Evolutionary conservation across 2,888 invertebrate species (phyloP).

Genomic region (Leptothorax acervorum): DNA sequence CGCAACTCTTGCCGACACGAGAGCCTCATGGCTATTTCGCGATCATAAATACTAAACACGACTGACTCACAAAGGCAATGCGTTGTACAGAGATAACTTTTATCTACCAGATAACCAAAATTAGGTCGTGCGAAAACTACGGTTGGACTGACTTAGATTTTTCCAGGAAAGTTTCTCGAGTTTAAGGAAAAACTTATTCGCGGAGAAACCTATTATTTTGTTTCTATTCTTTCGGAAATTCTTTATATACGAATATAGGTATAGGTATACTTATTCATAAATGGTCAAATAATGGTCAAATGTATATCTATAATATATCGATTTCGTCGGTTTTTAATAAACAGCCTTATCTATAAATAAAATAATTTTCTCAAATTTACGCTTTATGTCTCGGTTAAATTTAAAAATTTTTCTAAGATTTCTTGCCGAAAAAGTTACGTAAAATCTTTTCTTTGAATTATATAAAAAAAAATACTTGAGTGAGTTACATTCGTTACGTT

Average conservation of each 20-base stretch:
- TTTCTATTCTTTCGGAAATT: neutral
- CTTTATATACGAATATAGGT: neutral
- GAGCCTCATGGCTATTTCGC: conserved; percentile 53
- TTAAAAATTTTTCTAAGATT: neutral
- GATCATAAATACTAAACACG: conserved; percentile 67
- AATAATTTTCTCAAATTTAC: neutral
- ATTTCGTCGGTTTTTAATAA: neutral
- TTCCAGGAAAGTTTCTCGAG: neutral
- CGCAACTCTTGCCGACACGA: conserved; percentile 55
- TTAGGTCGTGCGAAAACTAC: conserved; percentile 57
- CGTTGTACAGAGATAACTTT: conserved; percentile 64
- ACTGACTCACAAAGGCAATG: conserved; percentile 55
- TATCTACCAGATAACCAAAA: conserved; percentile 65
- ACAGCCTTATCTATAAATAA: neutral
- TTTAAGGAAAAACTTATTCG: neutral
- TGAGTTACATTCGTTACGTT: neutral
- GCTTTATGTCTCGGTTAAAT: neutral
- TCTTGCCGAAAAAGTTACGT: neutral
- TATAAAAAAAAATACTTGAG: conserved; percentile 1
- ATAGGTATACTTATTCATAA: neutral
- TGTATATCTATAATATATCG: neutral
- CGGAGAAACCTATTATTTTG: too few species aligned
- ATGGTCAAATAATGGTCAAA: neutral
- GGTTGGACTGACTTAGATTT: neutral
- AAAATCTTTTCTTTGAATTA: neutral